Conservation (phyloP, 2,797 vertebrate species). For the Lophotriccus pileatus region DNA sequence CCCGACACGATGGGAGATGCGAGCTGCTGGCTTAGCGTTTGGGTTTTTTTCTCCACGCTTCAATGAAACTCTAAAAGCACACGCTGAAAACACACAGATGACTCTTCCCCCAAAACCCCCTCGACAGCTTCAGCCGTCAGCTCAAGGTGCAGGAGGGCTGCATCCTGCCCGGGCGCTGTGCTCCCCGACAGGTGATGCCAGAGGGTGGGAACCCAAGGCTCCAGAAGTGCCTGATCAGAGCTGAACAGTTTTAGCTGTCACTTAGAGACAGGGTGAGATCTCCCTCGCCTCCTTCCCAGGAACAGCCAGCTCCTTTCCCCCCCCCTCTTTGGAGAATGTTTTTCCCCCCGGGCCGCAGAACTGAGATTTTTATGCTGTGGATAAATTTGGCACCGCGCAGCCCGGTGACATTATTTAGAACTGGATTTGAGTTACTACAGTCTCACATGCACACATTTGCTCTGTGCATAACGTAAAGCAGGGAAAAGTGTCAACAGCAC, state of each 20-base stretch:
- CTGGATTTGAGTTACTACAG: slow-evolving; percentile 52
- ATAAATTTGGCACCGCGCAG: neutral
- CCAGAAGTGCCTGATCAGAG: neutral
- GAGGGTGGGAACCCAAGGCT: neutral
- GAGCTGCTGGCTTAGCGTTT: too few species aligned
- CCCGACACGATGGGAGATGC: fast-evolving
- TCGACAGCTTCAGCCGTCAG: neutral
- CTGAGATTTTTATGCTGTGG: neutral
- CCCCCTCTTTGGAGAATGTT: neutral
- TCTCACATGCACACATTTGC: slow-evolving; percentile 10
- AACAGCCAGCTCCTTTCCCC: slow-evolving; percentile 19
- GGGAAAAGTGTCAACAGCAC: slow-evolving; percentile 46
- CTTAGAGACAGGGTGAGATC: neutral
- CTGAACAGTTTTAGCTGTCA: neutral
- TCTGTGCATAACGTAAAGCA: slow-evolving; percentile 3
- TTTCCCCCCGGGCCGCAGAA: neutral
- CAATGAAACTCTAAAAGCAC: neutral
- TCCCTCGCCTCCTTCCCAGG: neutral
- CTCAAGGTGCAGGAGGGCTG: neutral
- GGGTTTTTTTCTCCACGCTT: neutral
- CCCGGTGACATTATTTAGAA: slow-evolving; percentile 49
- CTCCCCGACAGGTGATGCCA: neutral
- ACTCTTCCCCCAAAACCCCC: neutral
- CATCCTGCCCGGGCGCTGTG: neutral
- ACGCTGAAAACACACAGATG: fast-evolving